Evolutionary conservation across 2,113 vertebrate species (phyloP).

Genomic region (Chloropsis cyanopogon): DNA sequence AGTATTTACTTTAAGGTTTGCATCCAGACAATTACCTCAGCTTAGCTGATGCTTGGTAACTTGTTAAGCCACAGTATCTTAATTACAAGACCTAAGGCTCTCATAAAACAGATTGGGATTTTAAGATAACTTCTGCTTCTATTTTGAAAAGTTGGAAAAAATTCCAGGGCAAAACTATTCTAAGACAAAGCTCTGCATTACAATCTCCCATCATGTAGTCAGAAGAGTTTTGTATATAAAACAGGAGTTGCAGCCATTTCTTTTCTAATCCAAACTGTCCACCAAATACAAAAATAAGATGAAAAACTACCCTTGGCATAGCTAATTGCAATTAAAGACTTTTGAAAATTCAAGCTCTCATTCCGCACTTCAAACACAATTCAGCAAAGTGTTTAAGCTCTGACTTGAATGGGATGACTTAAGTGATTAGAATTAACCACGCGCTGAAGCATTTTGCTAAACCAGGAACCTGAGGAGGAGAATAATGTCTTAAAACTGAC

Average conservation of each 20-base stretch:
- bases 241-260: neutral
- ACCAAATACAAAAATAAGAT: slow-evolving; percentile 38
- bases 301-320: slow-evolving; percentile 28
- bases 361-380: slow-evolving; percentile 47
- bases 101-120: slow-evolving; percentile 18
- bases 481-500: neutral
- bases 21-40: slow-evolving; percentile 64
- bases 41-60: slow-evolving; percentile 25
- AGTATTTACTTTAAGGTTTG: slow-evolving; percentile 31
- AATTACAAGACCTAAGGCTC: slow-evolving; percentile 43
- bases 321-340: slow-evolving; percentile 50
- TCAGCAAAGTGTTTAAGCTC: slow-evolving; percentile 38
- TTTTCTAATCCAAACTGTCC: slow-evolving; percentile 37
- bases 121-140: slow-evolving; percentile 37
- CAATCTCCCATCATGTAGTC: neutral
- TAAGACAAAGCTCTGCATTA: neutral
- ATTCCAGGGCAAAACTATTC: slow-evolving; percentile 15
- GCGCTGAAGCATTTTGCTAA: slow-evolving; percentile 2
- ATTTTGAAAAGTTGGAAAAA: slow-evolving; percentile 4
- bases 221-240: slow-evolving; percentile 25
- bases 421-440: slow-evolving; percentile 12
- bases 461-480: neutral
- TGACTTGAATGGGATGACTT: slow-evolving; percentile 41
- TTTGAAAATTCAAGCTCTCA: slow-evolving; percentile 35
- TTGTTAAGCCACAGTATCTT: slow-evolving; percentile 42